Percentiles rank a stretch among this genome's conserved stretches.
These are phyloP conservation scores for Spea hammondii DNA, from an alignment of 2,797 vertebrate genomes.

Conservation along the genomic window DNA sequence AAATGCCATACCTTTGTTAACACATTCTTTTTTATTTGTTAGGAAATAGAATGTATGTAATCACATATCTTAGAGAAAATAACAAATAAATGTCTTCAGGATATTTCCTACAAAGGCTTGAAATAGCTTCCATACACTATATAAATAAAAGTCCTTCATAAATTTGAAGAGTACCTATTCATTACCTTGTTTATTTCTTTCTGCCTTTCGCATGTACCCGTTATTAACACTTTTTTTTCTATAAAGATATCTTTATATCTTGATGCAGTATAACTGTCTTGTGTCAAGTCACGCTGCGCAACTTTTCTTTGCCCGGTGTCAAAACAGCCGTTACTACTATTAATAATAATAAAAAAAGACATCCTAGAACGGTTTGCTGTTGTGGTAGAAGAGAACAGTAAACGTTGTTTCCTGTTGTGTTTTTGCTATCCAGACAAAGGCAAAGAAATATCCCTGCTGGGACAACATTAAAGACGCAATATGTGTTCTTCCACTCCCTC, in stretches of 20 bases:
- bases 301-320: slow-evolving; percentile 26
- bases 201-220: background rate
- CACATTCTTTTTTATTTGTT: no score
- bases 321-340: slow-evolving; percentile 27
- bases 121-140: background rate
- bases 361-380: slow-evolving; percentile 18
- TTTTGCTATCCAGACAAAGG: slow-evolving; percentile 39
- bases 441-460: slow-evolving; percentile 40
- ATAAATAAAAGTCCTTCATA: slow-evolving; percentile 7
- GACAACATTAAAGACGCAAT: slow-evolving; percentile 50
- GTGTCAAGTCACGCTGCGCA: slow-evolving; percentile 34
- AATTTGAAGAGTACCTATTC: background rate
- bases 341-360: slow-evolving; percentile 39
- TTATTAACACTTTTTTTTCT: slow-evolving; percentile 13
- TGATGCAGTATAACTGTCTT: slow-evolving; percentile 15
- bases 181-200: slow-evolving; percentile 19
- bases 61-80: background rate
- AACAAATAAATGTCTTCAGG: background rate
- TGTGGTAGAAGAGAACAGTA: slow-evolving; percentile 40
- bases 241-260: slow-evolving; percentile 16
- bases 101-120: background rate
- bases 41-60: no score
- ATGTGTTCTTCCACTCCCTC: slow-evolving; percentile 22
- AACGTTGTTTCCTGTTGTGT: slow-evolving; percentile 42
- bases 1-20: no score